Percentiles rank a stretch among this genome's conserved stretches.
Evolutionary conservation across 2,888 invertebrate genomes (phyloP).

Genomic region (Hemithea aestivaria): DNA sequence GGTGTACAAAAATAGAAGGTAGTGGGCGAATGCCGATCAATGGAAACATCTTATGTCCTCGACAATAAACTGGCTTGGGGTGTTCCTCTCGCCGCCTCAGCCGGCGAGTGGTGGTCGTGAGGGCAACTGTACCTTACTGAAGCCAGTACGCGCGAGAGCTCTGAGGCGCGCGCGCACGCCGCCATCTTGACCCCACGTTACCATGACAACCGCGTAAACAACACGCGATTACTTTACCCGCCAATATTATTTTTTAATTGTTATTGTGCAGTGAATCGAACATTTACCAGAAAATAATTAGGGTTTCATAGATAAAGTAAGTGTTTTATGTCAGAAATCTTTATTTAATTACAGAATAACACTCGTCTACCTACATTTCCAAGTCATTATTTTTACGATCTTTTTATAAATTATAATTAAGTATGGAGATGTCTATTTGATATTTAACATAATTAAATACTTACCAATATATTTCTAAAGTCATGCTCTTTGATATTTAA

Average conservation of each 20-base stretch:
- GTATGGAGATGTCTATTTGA: too few species aligned
- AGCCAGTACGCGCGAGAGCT: constrained; percentile 67
- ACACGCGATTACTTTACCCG: constrained; percentile 26
- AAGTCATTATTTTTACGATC: too few species aligned
- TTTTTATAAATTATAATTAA: too few species aligned
- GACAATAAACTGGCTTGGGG: constrained; percentile 65
- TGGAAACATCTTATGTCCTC: constrained; percentile 63
- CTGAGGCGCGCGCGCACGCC: constrained; percentile 67
- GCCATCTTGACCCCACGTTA: constrained; percentile 66
- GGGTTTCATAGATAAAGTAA: constrained; percentile 24
- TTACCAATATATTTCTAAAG: too few species aligned
- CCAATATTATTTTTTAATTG: neutral
- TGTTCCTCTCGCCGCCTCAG: constrained; percentile 73
- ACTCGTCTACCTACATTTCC: too few species aligned
- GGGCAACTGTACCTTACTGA: constrained; percentile 34
- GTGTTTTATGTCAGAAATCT: constrained; percentile 16
- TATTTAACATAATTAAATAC: neutral
- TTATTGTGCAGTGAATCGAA: constrained; percentile 16
- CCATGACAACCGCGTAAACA: constrained; percentile 74
- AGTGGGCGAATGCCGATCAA: constrained; percentile 39
- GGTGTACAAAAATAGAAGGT: constrained; percentile 20
- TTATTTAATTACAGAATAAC: neutral
- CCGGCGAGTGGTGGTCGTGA: constrained; percentile 58
- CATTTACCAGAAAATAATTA: constrained; percentile 15
- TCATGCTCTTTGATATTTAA: too few species aligned